phyloP scores from a whole-genome alignment of 2,888 invertebrate species.

The Sussaba pulchella region DNA sequence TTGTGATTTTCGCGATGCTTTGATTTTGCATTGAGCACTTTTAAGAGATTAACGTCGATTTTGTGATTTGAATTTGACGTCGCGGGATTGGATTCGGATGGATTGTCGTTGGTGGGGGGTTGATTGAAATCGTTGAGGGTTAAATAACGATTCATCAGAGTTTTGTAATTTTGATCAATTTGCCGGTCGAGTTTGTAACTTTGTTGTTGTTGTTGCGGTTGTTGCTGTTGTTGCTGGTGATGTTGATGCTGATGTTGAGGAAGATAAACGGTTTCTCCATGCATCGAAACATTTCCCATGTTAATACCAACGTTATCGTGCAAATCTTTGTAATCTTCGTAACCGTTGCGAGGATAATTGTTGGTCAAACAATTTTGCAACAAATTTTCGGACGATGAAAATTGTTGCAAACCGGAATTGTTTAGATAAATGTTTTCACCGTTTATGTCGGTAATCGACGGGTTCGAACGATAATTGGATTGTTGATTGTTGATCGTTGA shows the following conservation, averaged over 20 bases:
- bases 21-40: constrained; percentile 76
- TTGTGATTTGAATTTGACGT: constrained; percentile 74
- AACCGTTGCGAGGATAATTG: constrained; percentile 76
- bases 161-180: constrained; percentile 78
- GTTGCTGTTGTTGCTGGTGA: constrained; percentile 67
- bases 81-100: constrained; percentile 72
- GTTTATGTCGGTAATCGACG: constrained; percentile 81
- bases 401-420: constrained; percentile 81
- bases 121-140: constrained; percentile 74
- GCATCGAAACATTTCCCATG: constrained; percentile 71
- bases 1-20: constrained; percentile 68
- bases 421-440: constrained; percentile 80
- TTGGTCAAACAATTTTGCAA: constrained; percentile 78
- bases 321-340: constrained; percentile 78
- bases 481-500: constrained; percentile 68
- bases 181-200: constrained; percentile 77
- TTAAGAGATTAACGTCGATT: constrained; percentile 78
- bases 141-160: constrained; percentile 75
- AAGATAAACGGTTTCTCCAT: constrained; percentile 71
- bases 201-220: constrained; percentile 70
- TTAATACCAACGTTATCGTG: constrained; percentile 75
- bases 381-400: constrained; percentile 79
- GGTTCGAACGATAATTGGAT: constrained; percentile 76
- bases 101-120: constrained; percentile 71
- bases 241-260: constrained; percentile 69